Base-by-base conservation (phyloP, 2,888 invertebrate species). In the Abrostola triplasia region DNA sequence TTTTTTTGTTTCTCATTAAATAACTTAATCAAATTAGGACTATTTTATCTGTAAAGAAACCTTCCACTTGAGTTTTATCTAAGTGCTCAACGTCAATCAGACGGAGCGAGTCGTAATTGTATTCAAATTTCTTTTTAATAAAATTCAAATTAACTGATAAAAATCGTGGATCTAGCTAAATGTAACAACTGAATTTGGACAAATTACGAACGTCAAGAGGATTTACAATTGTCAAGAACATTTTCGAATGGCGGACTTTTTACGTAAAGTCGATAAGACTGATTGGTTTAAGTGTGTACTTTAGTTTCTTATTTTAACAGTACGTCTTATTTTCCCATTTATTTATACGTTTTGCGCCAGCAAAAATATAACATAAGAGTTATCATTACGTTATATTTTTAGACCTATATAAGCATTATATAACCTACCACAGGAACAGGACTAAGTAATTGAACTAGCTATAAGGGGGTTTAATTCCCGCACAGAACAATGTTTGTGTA, bases 71-170 rank as follows among this genome's bases (percentile, higher is more conserved):
- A 52, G 51, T 42, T 35, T 53, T 73, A 61, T 77, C 77, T 56
- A 11, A 48, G 41, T 61, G 6, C 53, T 64, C 61, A 52, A 64
- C 54, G 59, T 67, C 67, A 64, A 60, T 67, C 77, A 76, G 61
- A 67, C 36, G 35, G 35, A 61, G 38, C 54, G 54, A 63, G 44
- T 11, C 76, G 36, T 59, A 58, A 73, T 66, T 66, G 63, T 66
- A 59, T 71, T 76, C 13, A 50, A 66, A 67, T 72, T 70, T 56
- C 24, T 51, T 66, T 64, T 53, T 37, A 61, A 67, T 72, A 50
- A 73, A 72, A 67, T 64, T 67, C 60, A 48, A 67, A 60, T 76
- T 61, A 67, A 56, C 60, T 51, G 73, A 76, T 76, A 73, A 76
- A 75, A 41, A 42, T 38, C 7, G 9, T 7, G 50, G 36, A 66